phyloP scores from a whole-genome alignment of 2,113 vertebrate species.

The Melanocharis versteri region DNA sequence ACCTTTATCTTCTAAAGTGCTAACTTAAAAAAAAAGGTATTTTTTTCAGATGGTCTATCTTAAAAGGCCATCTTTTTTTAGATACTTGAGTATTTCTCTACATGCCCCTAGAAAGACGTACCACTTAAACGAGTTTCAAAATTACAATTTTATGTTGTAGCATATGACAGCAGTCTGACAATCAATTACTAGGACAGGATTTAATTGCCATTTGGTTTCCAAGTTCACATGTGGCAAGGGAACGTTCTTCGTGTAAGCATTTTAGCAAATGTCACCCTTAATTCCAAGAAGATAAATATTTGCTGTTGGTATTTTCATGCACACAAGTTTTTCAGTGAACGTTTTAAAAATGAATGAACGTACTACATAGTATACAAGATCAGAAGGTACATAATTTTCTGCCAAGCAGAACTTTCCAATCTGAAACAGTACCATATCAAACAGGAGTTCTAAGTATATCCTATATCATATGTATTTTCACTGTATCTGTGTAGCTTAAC shows the following conservation, averaged over 20 bases:
- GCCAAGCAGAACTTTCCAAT: neutral
- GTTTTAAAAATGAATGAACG: neutral
- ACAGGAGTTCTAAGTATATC: neutral
- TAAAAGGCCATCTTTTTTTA: neutral
- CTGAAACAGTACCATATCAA: neutral
- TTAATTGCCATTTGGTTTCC: neutral
- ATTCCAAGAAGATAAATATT: neutral
- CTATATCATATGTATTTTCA: neutral
- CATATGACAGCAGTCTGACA: neutral
- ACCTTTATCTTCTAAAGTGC: neutral
- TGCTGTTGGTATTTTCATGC: neutral
- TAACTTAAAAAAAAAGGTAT: neutral
- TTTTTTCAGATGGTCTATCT: neutral
- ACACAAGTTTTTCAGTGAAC: neutral
- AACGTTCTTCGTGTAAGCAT: accelerated
- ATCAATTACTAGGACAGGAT: neutral
- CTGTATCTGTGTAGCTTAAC: neutral
- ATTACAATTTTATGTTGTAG: neutral
- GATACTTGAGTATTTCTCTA: neutral
- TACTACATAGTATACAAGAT: neutral
- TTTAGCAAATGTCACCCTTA: neutral
- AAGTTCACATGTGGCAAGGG: neutral
- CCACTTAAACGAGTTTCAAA: neutral
- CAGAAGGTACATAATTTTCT: neutral
- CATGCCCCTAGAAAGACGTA: neutral